Percentiles rank a stretch among this genome's conserved stretches.
Conservation (phyloP, 2,113 vertebrate genomes). For the Nymphicus hollandicus region DNA sequence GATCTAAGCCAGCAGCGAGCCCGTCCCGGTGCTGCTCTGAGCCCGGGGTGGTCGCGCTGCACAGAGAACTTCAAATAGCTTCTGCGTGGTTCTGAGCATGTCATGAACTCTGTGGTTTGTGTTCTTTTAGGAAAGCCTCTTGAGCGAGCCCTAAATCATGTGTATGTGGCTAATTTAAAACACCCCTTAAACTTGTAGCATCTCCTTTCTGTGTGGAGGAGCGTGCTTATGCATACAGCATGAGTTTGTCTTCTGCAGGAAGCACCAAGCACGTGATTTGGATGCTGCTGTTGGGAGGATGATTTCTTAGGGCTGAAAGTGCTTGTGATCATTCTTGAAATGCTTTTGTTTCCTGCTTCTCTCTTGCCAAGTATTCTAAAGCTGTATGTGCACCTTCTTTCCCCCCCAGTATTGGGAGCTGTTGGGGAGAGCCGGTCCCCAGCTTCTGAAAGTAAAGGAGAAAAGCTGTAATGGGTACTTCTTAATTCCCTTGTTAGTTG, state of each 20-base stretch:
- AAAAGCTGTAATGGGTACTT: neutral
- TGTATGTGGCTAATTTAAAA: neutral
- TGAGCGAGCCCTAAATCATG: neutral
- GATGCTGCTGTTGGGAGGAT: neutral
- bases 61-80: neutral
- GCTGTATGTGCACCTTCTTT: neutral
- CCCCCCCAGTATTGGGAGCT: neutral
- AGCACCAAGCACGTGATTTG: neutral
- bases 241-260: neutral
- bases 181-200: neutral
- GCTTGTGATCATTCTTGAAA: neutral
- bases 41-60: neutral
- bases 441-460: neutral
- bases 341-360: neutral
- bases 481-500: neutral
- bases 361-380: neutral
- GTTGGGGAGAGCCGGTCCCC: neutral
- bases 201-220: neutral
- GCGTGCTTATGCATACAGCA: rapidly evolving
- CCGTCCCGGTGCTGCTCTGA: neutral
- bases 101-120: neutral
- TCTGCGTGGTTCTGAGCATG: neutral
- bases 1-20: neutral
- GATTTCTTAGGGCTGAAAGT: neutral
- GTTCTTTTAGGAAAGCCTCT: neutral